These are phyloP conservation scores for Strix aluco DNA, from an alignment of 2,113 vertebrate species.

Conservation along the genomic window DNA sequence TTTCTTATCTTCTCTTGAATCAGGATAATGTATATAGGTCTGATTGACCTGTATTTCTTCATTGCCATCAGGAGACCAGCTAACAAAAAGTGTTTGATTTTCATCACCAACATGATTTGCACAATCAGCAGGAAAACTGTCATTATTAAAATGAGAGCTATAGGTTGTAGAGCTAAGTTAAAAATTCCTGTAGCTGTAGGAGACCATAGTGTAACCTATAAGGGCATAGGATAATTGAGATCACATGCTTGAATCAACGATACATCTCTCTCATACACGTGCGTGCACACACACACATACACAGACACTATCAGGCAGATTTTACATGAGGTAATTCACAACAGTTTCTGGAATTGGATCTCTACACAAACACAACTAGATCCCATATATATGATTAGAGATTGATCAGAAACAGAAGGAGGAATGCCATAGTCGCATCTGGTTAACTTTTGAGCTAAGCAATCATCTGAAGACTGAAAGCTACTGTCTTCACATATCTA, in stretches of 20 bases:
- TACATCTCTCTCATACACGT: not conserved
- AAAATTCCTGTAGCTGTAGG: not conserved
- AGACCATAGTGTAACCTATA: not conserved
- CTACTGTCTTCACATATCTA: not conserved
- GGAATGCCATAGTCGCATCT: not conserved
- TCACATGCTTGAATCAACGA: not conserved
- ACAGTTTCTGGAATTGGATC: not conserved
- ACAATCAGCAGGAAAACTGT: not conserved
- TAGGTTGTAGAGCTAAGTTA: constrained; percentile 2
- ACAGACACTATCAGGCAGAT: not conserved
- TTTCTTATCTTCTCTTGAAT: not conserved
- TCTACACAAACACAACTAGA: not conserved
- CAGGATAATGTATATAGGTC: not conserved
- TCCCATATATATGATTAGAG: not conserved
- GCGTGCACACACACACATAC: not conserved
- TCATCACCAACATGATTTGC: not conserved
- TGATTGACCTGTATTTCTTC: not conserved
- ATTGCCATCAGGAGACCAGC: not conserved
- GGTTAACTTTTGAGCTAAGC: not conserved
- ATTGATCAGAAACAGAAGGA: not conserved
- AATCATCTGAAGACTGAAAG: not conserved
- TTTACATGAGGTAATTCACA: not conserved
- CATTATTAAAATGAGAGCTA: not conserved
- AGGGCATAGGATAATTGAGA: not conserved
- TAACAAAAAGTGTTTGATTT: constrained; percentile 26